Evolutionary conservation across 1,140 invertebrate species (phyloP).

Genomic region (Gonioctena quinquepunctata): DNA sequence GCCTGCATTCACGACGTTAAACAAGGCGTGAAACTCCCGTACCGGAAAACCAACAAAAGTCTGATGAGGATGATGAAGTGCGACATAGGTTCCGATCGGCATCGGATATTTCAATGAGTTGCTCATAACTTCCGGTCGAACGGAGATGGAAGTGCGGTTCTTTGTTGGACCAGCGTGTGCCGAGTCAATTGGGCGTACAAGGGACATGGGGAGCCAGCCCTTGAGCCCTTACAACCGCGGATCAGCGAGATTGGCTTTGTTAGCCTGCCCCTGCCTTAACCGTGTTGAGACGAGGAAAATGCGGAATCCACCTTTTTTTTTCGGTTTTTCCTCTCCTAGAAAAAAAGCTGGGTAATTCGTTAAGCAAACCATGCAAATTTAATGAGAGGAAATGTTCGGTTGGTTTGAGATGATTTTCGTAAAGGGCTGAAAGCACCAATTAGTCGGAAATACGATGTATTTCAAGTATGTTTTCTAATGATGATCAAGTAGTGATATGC

Average conservation of each 20-base stretch:
- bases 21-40: not conserved
- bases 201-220: constrained; percentile 28
- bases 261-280: not conserved
- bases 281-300: not conserved
- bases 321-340: too few relatives aligned
- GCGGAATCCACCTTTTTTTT: constrained; percentile 3
- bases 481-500: too few relatives aligned
- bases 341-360: not conserved
- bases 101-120: constrained; percentile 47
- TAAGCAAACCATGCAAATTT: constrained; percentile 12
- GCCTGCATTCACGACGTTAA: not conserved
- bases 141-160: constrained; percentile 33
- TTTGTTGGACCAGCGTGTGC: constrained; percentile 39
- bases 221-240: constrained; percentile 16
- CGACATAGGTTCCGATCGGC: constrained; percentile 24
- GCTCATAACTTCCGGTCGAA: constrained; percentile 47
- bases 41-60: constrained; percentile 34
- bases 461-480: too few relatives aligned
- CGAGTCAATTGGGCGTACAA: constrained; percentile 45
- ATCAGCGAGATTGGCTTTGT: constrained; percentile 20
- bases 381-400: not conserved
- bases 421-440: too few relatives aligned
- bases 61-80: constrained; percentile 33
- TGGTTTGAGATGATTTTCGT: too few relatives aligned
- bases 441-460: too few relatives aligned